Evolutionary conservation across 2,113 vertebrate species (phyloP), one percentile per base, ranked within the genome.

Genomic region (Caretta caretta): DNA sequence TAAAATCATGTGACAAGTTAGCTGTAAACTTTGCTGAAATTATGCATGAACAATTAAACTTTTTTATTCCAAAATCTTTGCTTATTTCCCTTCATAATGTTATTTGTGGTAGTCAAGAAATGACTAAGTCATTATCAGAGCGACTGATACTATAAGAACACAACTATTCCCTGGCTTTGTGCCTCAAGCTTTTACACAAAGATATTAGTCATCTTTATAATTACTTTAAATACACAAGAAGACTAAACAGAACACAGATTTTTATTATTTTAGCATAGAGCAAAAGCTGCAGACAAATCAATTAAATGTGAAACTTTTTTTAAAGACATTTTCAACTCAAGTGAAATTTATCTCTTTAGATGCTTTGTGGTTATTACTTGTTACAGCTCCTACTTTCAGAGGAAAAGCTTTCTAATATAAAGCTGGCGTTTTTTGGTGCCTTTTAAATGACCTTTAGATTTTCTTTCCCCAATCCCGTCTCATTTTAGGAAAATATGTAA

Each of bases 1-100:
- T 89, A 87, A 95, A 95, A 86, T 93, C 80, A 95, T 90, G 62
- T 84, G 90, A 86, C 84, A 93, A 95, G 54, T 42, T 82, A 94
- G 87, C 59, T 89, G 54, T 84, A 83, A 91, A 88, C 31, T 87
- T 38, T 83, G 38, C 9, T 86, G 42, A 4, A 84, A 85, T 90
- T 91, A 94, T 80, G 13, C 14, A 82, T 27, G 69, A 95, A 79
- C n/a, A 89, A 31, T 85, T 83, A 89, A 83, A 92, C 69, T 38
- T 83, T 20, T 59, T 81, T 65, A 90, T 72, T 80, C 27, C 53
- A 81, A 89, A 94, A 51, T 31, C 78, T 42, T 49, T 80, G 25
- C 35, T 81, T 54, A 24, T 11, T 4, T 6, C 16, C 22, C n/a
- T 82, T 92, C 85, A 80, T 92, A 79, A 57, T 51, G 57, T 11